Evolutionary conservation across 2,113 vertebrate species (phyloP), one percentile per base, ranked within the genome.

Genomic region (Pao palembangensis): DNA sequence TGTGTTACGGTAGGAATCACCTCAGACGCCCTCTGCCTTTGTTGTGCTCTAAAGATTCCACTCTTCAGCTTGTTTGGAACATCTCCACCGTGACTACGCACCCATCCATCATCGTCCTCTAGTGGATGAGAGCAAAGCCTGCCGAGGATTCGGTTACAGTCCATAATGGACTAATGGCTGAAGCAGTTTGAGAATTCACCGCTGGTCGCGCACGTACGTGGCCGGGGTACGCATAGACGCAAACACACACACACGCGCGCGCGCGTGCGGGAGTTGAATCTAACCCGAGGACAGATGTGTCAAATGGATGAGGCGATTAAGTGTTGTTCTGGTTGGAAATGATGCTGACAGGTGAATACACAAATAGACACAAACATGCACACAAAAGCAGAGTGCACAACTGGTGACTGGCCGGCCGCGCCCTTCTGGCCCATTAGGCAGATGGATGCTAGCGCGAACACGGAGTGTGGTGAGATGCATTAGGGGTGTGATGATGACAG

Each of bases 351-450:
- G 25, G 13, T 58, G 50, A 48, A 56, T 38, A 17, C 17, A 43
- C 67, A 64, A 20, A 60, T 6, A 55, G 6, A 53, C 38, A 71
- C 66, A 58, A 34, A 66, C 38, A 59, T 41, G 64, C 62, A 64
- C 71, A 82, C 64, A 67, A 48, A 75, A 56, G 54, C 54, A 61
- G 19, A 2, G 65, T 42, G 34, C 65, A 71, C 61, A 67, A 81
- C 60, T 66, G 78, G 77, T 78, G 76, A 81, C 67, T 71, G 64
- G 71, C 62, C 10, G 42, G 58, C 84, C 78, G 42, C 83, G 21
- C 84, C 84, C 86, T 46, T 14, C 78, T 53, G 76, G 77, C 61
- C 86, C 86, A 87, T 88, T 86, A 89, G 73, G 55, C 69, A 73
- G 86, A 85, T 83, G 76, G 83, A 89, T 82, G 75, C 76, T 76